phyloP scores from a whole-genome alignment of 2,797 vertebrate genomes.

The Pogoniulus pusillus region DNA sequence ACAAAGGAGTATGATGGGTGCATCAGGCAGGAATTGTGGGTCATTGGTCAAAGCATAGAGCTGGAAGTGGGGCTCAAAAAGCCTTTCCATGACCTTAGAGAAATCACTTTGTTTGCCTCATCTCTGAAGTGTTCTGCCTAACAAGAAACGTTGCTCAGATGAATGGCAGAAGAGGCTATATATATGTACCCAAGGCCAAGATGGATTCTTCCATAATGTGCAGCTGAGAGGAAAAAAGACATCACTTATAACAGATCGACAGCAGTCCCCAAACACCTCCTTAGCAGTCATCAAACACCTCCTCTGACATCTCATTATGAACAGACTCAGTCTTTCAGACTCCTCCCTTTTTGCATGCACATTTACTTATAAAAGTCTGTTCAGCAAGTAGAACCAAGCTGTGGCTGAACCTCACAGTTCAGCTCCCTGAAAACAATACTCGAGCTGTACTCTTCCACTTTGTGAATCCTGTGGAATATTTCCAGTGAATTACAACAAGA shows the following conservation, averaged over 20 bases:
- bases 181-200: not conserved
- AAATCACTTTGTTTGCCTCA: not conserved
- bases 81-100: not conserved
- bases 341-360: not conserved
- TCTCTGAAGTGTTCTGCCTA: not conserved
- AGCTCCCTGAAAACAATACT: not conserved
- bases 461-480: not conserved
- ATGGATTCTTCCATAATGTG: fast-evolving
- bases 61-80: not conserved
- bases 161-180: not conserved
- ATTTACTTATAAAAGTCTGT: not conserved
- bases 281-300: not conserved
- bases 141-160: not conserved
- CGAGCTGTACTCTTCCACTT: not conserved
- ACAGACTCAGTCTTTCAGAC: not conserved
- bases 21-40: not conserved
- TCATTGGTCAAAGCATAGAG: fast-evolving
- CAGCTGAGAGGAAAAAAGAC: not conserved
- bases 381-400: not conserved
- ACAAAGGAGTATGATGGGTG: fast-evolving
- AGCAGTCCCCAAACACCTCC: not conserved
- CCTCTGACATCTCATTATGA: not conserved
- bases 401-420: not conserved
- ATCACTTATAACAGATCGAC: not conserved
- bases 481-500: not conserved